A percentile compares a stretch with the other conserved stretches of the same genome.
These are phyloP conservation scores for Drosophila putrida DNA, from an alignment of 2,888 invertebrate species.

Conservation along the genomic window DNA sequence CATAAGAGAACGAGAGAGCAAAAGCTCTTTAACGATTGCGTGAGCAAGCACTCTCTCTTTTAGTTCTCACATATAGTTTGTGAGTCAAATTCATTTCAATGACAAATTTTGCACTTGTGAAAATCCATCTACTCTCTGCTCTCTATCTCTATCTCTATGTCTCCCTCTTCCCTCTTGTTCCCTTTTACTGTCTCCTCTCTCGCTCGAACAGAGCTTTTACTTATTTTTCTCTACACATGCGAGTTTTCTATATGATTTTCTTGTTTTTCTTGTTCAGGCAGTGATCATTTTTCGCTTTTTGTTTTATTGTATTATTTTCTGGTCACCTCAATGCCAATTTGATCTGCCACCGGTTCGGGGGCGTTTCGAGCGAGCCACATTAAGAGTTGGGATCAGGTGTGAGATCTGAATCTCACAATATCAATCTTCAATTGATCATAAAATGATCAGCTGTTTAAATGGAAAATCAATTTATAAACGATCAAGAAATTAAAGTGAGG, in stretches of 20 bases:
- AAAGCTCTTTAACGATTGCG: slow-evolving; percentile 56
- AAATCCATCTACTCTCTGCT: slow-evolving; percentile 52
- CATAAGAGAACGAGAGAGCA: slow-evolving; percentile 23
- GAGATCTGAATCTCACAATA: not conserved
- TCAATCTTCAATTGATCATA: not conserved
- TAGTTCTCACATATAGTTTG: slow-evolving; percentile 11
- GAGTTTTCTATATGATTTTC: slow-evolving; percentile 31
- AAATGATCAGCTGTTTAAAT: not conserved
- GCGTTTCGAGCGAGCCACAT: slow-evolving; percentile 24
- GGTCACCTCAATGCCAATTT: slow-evolving; percentile 79
- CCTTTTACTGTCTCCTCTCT: slow-evolving; percentile 18
- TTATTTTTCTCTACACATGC: slow-evolving; percentile 46
- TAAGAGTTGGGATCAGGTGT: slow-evolving; percentile 21
- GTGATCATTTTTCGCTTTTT: slow-evolving; percentile 78
- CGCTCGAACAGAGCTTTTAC: slow-evolving; percentile 44
- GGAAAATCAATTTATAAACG: not conserved
- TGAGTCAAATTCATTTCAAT: slow-evolving; percentile 72
- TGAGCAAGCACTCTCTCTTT: slow-evolving; percentile 44
- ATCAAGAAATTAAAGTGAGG: not conserved
- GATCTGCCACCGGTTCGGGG: slow-evolving; percentile 67
- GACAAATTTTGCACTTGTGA: slow-evolving; percentile 70
- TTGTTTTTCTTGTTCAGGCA: slow-evolving; percentile 24
- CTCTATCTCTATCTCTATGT: slow-evolving; percentile 14
- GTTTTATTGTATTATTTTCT: slow-evolving; percentile 74
- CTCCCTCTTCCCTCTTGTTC: slow-evolving; percentile 2